Base-by-base conservation (phyloP, 2,888 invertebrate species). In the Nymphalis polychloros region DNA sequence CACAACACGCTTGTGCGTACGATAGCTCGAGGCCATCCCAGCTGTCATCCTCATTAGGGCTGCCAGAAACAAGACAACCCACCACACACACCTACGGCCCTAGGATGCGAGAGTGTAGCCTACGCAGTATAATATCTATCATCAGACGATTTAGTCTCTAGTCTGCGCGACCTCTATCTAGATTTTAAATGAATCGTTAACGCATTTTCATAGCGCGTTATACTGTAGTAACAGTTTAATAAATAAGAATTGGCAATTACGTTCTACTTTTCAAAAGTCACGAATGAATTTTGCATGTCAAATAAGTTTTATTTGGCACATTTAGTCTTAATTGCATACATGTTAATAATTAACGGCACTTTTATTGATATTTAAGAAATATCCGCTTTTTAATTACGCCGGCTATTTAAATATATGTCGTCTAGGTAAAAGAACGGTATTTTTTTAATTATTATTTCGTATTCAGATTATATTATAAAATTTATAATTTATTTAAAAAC, bases 191-290 rank as follows among this genome's bases (percentile, higher is more conserved):
- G 53, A 41, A 59, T 69, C 49, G 57, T 61, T 57, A 62, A 67
- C 57, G 47, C 61, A 41, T 72, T 68, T 63, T 64, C 68, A 67
- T 67, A 70, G 55, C 46, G 49, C 57, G 57, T 67, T 69, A 66
- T 60, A 50, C 19, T 64, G 63, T 50, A 60, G 70, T 70, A 69
- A 68, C 67, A 64, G 20, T 62, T 68, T 68, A 68, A 70, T 70
- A 61, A 65, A 63, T 59, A 62, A 55, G 53, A 64, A 64, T 72
- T 70, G 67, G 66, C 68, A 69, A 72, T 68, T 59, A 68, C 62
- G 64, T 59, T 67, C 69, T 57, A 69, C 63, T 68, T 71, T 67
- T 59, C 20, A 13, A 41, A 27, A 60, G 64, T 64, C 70, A 67
- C 66, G 68, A 68, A 66, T 49, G 48, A 59, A 53, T 65, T 65